A percentile compares a stretch with the other conserved stretches of the same genome.
phyloP scores from a whole-genome alignment of 2,888 invertebrate genomes.

The Meta bourneti region DNA sequence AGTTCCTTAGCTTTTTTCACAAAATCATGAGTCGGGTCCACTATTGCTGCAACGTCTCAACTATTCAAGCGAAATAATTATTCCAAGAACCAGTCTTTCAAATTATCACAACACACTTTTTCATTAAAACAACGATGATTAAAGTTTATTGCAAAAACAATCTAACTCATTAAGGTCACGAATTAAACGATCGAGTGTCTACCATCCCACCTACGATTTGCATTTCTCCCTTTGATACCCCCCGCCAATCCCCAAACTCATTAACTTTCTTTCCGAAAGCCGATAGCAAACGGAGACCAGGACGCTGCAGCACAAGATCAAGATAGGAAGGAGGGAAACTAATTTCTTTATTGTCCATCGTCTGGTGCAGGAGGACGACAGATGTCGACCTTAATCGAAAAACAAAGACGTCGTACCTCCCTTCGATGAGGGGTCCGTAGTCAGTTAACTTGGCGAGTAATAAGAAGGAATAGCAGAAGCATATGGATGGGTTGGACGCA shows the following conservation, averaged over 20 bases:
- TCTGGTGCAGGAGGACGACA: background rate
- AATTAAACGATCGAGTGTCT: too few species aligned
- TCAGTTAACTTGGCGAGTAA: background rate
- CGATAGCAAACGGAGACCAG: background rate
- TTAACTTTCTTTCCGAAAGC: background rate
- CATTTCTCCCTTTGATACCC: background rate
- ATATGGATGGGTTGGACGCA: background rate
- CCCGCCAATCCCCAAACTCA: constrained; percentile 3
- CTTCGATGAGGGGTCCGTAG: background rate
- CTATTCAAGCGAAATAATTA: too few species aligned
- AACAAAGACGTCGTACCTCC: background rate
- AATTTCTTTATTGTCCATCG: constrained; percentile 15
- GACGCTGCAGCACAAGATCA: background rate
- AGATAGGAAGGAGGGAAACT: constrained; percentile 3
- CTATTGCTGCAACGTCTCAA: too few species aligned
- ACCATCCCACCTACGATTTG: constrained; percentile 6
- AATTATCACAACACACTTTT: too few species aligned
- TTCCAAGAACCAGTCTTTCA: too few species aligned
- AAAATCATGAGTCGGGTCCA: too few species aligned
- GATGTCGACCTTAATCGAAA: background rate
- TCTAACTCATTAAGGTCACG: too few species aligned
- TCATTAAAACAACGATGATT: too few species aligned
- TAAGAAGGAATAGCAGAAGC: background rate
- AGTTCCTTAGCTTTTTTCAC: too few species aligned
- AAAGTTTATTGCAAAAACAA: too few species aligned